Base-by-base conservation (phyloP, 1,140 invertebrate genomes). In the Thalassaphorura encarpata region DNA sequence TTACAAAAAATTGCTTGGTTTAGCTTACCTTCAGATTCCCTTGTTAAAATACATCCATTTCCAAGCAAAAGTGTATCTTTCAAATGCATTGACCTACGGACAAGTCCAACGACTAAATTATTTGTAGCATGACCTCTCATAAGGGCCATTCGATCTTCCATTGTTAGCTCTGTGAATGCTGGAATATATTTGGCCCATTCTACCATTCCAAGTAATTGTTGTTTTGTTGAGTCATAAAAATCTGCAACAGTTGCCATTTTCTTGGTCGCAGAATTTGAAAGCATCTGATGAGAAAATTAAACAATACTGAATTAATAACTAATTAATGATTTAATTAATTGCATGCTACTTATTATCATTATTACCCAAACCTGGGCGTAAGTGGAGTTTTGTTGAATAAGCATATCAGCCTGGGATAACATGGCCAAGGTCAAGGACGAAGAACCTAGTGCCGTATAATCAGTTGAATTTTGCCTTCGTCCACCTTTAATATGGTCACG, bases 151-250 rank as follows among this genome's bases (percentile, higher is more conserved):
- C 90, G 87, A 72, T 98, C 94, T 69, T 97, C 92, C 1, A 97
- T 72, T 27, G 84, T 80, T n/a, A 99, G 78, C 66, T 97, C 89
- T 54, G 84, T 85, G 72, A 99, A 98, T 49, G 87, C 87, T 13
- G 92, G 92, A 67, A 99, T 96, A 70, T 90, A 94, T 73, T 98
- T 97, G 50, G 95, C 95, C 94, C 95, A 98, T 74, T 97, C 92
- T 2, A 99, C 94, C 5, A 99, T 76, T 50, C 95, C 87, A 2
- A 97, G 74, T 24, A 99, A 75, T 70, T 99, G 95, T 66, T 97
- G 89, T 68, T 95, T 96, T 86, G 98, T 97, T 4, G 91, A 96
- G 59, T 97, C 91, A 68, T 90, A 94, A 13, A 97, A 89, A 71
- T 97, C 93, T 66, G 89, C 85, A 62, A 95, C 85, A 66, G 85